phyloP scores from a whole-genome alignment of 2,888 invertebrate genomes.

The Heliconius aoede region DNA sequence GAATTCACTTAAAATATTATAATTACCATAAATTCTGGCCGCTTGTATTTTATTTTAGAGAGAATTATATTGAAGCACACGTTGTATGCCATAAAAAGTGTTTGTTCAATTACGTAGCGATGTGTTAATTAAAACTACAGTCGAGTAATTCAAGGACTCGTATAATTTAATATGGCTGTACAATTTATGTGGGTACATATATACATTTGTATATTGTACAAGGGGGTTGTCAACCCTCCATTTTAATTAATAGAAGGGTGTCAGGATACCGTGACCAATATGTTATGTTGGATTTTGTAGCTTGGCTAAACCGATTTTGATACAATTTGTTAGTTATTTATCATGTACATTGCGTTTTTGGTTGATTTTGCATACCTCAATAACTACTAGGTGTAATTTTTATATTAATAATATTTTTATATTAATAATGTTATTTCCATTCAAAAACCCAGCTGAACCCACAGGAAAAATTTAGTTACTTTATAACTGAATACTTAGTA shows the following conservation, averaged over 20 bases:
- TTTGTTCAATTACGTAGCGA: constrained; percentile 7
- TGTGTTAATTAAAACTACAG: constrained; percentile 26
- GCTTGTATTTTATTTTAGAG: not conserved
- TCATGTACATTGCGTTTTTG: not conserved
- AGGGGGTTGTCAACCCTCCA: not conserved
- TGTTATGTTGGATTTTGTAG: not conserved
- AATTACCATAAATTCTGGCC: too few species aligned
- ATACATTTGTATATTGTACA: not conserved
- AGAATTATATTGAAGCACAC: not conserved
- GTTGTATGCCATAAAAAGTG: not conserved
- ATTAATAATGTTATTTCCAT: too few species aligned
- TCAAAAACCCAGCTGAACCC: too few species aligned
- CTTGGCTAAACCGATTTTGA: not conserved
- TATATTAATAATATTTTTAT: too few species aligned
- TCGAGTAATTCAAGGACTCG: constrained; percentile 14
- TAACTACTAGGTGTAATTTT: not conserved
- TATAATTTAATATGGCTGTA: constrained; percentile 1
- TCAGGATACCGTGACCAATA: not conserved
- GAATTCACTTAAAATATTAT: too few species aligned
- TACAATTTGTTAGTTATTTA: not conserved
- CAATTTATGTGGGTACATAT: not conserved
- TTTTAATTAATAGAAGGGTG: constrained; percentile 1
- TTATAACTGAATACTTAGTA: too few species aligned
- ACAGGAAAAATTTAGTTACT: too few species aligned
- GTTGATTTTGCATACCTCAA: not conserved